These are phyloP conservation scores for Amia ocellicauda DNA, from an alignment of 2,113 vertebrate species.

Conservation along the genomic window DNA sequence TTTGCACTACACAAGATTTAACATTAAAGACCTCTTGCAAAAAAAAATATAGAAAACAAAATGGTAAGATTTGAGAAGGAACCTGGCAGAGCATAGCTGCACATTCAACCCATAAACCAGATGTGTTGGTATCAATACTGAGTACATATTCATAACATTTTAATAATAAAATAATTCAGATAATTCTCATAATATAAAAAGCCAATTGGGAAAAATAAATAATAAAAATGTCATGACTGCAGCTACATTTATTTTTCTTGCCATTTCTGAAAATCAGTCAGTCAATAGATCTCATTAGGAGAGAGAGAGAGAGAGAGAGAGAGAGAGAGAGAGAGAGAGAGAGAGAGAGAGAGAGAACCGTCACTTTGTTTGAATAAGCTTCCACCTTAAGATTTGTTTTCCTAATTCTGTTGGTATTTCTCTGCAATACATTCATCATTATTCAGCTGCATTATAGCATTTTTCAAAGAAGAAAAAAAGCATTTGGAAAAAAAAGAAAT, in stretches of 20 bases:
- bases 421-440: conserved; percentile 79
- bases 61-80: too few species aligned
- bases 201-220: not conserved
- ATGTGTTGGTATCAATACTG: too few species aligned
- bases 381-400: conserved; percentile 57
- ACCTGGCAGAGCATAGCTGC: too few species aligned
- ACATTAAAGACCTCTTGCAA: too few species aligned
- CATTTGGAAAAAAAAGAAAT: conserved; percentile 57
- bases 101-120: too few species aligned
- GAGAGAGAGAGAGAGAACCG: not conserved
- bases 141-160: too few species aligned
- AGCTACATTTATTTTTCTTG: not conserved
- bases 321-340: not conserved
- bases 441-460: conserved; percentile 83
- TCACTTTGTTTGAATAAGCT: conserved; percentile 14
- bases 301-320: too few species aligned
- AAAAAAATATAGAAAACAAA: too few species aligned
- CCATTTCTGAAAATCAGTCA: not conserved
- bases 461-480: conserved; percentile 66
- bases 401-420: conserved; percentile 49
- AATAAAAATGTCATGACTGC: not conserved
- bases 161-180: too few species aligned
- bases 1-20: too few species aligned
- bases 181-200: too few species aligned
- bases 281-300: too few species aligned